Percentiles rank a stretch among this genome's conserved stretches.
phyloP scores from a whole-genome alignment of 2,888 invertebrate genomes.

The Eubasilissa splendida region DNA sequence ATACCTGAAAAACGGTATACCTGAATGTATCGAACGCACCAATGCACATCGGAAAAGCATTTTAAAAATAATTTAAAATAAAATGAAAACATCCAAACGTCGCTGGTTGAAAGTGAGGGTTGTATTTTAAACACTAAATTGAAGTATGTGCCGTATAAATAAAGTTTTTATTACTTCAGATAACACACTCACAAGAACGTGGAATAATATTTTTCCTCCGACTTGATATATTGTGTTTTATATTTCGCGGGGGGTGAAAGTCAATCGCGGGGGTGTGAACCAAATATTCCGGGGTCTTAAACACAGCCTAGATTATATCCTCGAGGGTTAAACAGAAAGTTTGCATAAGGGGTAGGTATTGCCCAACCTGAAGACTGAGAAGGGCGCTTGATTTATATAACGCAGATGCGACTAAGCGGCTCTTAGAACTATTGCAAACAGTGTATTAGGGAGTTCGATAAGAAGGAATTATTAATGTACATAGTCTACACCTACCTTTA shows the following conservation, averaged over 20 bases:
- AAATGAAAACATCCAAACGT: no score
- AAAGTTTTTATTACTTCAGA: no score
- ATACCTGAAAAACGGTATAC: no score
- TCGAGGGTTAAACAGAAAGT: conserved; percentile 39
- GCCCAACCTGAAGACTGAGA: background rate
- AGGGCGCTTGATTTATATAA: conserved; percentile 50
- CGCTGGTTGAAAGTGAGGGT: no score
- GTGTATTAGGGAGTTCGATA: background rate
- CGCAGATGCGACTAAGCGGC: conserved; percentile 47
- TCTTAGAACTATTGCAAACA: conserved; percentile 22
- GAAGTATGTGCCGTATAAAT: no score
- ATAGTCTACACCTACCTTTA: no score
- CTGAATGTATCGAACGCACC: no score
- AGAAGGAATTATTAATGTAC: no score
- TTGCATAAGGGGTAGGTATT: conserved; percentile 42
- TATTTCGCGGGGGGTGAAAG: conserved; percentile 43
- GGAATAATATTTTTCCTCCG: background rate
- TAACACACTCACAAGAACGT: no score
- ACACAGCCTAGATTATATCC: conserved; percentile 52
- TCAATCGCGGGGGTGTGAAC: conserved; percentile 48
- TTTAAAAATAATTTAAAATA: no score
- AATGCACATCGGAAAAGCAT: no score
- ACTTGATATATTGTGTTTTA: conserved; percentile 31
- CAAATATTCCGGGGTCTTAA: conserved; percentile 48
- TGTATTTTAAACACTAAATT: no score